Evolutionary conservation across 2,113 vertebrate genomes (phyloP).

Genomic region (Aptenodytes forsteri): DNA sequence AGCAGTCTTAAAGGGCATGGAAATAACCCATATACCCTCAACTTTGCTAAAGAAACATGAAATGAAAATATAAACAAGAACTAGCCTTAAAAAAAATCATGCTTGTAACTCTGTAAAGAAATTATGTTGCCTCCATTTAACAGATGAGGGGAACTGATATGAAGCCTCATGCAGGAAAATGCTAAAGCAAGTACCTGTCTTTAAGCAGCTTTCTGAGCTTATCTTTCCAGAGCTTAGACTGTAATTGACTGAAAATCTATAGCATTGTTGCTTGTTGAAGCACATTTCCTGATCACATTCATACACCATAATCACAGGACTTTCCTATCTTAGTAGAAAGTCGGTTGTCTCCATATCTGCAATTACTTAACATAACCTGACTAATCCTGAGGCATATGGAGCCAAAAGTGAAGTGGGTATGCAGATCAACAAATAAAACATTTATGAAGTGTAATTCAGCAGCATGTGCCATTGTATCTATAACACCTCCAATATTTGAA

Average conservation of each 20-base stretch:
- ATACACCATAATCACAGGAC: background rate
- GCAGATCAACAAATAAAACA: background rate
- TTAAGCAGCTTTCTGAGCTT: background rate
- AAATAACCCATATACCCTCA: background rate
- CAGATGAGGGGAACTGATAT: background rate
- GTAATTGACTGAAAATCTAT: constrained; percentile 36
- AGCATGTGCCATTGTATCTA: background rate
- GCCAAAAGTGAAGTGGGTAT: background rate
- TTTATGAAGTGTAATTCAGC: background rate
- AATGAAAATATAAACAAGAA: background rate
- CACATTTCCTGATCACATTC: background rate
- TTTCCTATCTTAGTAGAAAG: background rate
- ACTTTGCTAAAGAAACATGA: background rate
- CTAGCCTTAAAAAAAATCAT: background rate
- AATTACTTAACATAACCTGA: background rate
- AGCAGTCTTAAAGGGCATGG: background rate
- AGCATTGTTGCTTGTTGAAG: background rate
- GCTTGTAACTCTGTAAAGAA: background rate
- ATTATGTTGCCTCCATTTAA: background rate
- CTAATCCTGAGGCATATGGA: background rate
- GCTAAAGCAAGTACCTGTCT: background rate
- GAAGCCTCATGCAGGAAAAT: background rate
- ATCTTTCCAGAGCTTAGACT: background rate
- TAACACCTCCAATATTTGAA: background rate
- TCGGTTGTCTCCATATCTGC: background rate